Base-by-base conservation (phyloP, 1,140 invertebrate genomes). In the Scaptomyza montana region DNA sequence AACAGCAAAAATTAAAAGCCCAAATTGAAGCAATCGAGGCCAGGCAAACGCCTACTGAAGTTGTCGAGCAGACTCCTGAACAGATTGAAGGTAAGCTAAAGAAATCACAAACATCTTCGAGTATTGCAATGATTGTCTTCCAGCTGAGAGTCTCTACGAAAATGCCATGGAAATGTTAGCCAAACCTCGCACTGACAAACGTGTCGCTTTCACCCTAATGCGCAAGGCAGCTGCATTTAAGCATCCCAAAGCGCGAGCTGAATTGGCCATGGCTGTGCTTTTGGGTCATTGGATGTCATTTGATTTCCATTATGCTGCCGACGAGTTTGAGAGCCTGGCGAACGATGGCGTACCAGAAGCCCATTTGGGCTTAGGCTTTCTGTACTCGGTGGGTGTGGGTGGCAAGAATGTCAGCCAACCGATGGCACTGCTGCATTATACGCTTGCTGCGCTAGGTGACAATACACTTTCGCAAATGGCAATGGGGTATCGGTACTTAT, bases 391-490 rank as follows among this genome's bases (percentile, higher is more conserved):
- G 59, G 98, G 98, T 7, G 94, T 98, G 12, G 93, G 94, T 6
- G 95, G 97, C 1, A 91, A 91, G 54, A 96, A 97, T 85, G 96
- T 97, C 1, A 98, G 96, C 74, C 97, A 98, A 92, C 95, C 96
- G 0, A 95, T 96, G 92, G 97, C 98, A 3, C 91, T 99, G 10
- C 93, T 99, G 0, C 97, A 99, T 93, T 98, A 98, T 89, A 98
- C 97, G 6, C 94, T 98, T 90, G 96, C 95, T 33, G 97, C 98
- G 13, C 91, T 99, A 3, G 98, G 97, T 1, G 98, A 97, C 60
- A 97, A 97, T 92, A 95, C 96, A 9, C 95, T 96, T 92, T 98
- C 98, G 8, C 98, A 98, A 93, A 99, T 99, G 98, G 96, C 97
- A 19, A 92, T 99, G 46, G 98, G 96, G 0, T 97, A 97, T 92